A percentile compares a stretch with the other conserved stretches of the same genome.
phyloP scores from a whole-genome alignment of 1,140 invertebrate species.

The Euschistus heros region DNA sequence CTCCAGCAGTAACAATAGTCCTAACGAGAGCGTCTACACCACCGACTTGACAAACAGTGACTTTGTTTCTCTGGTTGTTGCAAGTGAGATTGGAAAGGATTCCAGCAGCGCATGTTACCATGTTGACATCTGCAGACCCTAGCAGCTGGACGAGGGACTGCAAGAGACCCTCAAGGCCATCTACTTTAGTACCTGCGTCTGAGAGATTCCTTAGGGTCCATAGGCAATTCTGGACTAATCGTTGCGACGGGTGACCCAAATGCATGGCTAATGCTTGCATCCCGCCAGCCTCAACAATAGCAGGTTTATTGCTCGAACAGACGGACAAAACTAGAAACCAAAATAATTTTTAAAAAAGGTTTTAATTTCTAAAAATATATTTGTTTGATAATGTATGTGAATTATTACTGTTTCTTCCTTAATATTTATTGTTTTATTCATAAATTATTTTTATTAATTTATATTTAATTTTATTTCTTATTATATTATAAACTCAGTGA shows the following conservation, averaged over 20 bases:
- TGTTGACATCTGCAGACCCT: constrained; percentile 83
- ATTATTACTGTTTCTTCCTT: too few species aligned
- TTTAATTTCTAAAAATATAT: neutral
- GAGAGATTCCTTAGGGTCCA: constrained; percentile 97
- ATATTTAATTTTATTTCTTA: too few species aligned
- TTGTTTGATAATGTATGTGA: too few species aligned
- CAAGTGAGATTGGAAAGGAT: constrained; percentile 98
- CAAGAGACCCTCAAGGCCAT: constrained; percentile 80
- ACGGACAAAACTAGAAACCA: constrained; percentile 68
- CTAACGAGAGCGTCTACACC: constrained; percentile 91
- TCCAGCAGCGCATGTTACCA: constrained; percentile 94
- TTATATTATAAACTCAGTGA: too few species aligned
- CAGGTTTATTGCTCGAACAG: constrained; percentile 94
- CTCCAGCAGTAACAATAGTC: constrained; percentile 87
- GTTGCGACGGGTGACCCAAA: constrained; percentile 79
- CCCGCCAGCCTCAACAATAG: constrained; percentile 92
- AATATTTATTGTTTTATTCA: too few species aligned
- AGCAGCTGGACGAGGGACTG: constrained; percentile 86
- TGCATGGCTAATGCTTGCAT: constrained; percentile 97
- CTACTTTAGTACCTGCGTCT: constrained; percentile 90
- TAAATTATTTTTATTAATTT: too few species aligned
- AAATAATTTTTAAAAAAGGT: neutral
- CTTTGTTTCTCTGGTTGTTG: constrained; percentile 97
- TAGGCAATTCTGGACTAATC: constrained; percentile 91
- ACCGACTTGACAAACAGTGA: constrained; percentile 85